These are phyloP conservation scores for Entomyzon cyanotis DNA, from an alignment of 2,113 vertebrate genomes.

Conservation along the genomic window DNA sequence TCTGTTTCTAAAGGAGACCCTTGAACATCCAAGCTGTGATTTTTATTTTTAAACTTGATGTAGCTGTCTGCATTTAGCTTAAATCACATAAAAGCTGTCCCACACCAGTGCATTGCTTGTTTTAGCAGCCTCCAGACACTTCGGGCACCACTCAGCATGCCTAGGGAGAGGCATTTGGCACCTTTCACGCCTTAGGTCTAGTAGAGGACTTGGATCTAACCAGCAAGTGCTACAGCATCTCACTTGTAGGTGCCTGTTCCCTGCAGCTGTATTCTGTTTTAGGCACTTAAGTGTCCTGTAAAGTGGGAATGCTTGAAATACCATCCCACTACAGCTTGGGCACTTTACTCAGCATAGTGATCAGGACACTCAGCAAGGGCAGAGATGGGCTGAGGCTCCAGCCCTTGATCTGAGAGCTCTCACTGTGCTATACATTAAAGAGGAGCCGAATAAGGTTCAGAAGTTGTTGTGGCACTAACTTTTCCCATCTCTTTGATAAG, in stretches of 20 bases:
- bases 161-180: background rate
- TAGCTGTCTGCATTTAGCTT: background rate
- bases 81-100: background rate
- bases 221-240: background rate
- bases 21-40: background rate
- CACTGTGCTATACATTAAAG: background rate
- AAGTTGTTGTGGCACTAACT: background rate
- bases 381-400: slow-evolving; percentile 55
- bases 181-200: background rate
- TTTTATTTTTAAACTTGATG: background rate
- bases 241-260: background rate
- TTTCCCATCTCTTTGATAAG: background rate
- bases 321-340: background rate
- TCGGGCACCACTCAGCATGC: background rate
- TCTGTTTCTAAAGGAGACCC: background rate
- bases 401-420: slow-evolving; percentile 21
- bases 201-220: background rate
- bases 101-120: background rate
- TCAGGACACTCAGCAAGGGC: background rate
- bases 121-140: background rate
- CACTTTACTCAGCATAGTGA: slow-evolving; percentile 36
- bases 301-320: slow-evolving; percentile 47
- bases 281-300: slow-evolving; percentile 20
- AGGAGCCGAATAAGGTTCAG: background rate
- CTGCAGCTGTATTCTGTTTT: background rate